A percentile compares a stretch with the other conserved stretches of the same genome.
Evolutionary conservation across 2,888 invertebrate genomes (phyloP).

Genomic region (Calameuta idolon): DNA sequence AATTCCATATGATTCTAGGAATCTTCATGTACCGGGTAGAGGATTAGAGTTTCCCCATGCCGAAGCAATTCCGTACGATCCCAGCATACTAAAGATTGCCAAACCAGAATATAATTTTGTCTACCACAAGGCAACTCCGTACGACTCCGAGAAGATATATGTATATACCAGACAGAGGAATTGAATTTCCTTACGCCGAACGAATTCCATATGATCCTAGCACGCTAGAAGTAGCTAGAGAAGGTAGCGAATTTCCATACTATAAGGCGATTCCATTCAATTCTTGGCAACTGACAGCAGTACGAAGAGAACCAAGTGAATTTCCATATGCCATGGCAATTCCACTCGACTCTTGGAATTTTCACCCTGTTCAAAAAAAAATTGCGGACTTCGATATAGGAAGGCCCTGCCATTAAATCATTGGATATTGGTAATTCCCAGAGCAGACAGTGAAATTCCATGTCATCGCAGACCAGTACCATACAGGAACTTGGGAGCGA

Average conservation of each 20-base stretch:
- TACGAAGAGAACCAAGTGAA: constrained; percentile 3
- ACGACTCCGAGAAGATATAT: constrained; percentile 19
- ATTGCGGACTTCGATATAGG: neutral
- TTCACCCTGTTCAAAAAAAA: constrained; percentile 12
- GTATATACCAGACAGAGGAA: constrained; percentile 9
- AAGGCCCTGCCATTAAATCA: neutral
- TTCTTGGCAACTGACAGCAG: constrained; percentile 12
- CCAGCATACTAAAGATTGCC: constrained; percentile 17
- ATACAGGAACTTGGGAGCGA: neutral
- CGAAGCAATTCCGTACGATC: constrained; percentile 29
- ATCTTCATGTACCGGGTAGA: constrained; percentile 11
- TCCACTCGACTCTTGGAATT: constrained; percentile 21
- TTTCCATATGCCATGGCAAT: constrained; percentile 23
- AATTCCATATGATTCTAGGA: constrained; percentile 19
- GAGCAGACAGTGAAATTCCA: constrained; percentile 15
- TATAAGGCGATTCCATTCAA: constrained; percentile 21
- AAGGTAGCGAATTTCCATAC: constrained; percentile 21
- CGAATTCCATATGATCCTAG: constrained; percentile 28
- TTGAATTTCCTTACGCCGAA: constrained; percentile 17
- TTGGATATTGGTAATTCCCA: constrained; percentile 7
- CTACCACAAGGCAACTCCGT: constrained; percentile 22
- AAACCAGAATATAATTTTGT: constrained; percentile 14
- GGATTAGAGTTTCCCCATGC: constrained; percentile 15
- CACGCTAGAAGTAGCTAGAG: constrained; percentile 14
- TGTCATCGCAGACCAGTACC: neutral